Base-by-base conservation (phyloP, 2,888 invertebrate species). In the Rosalia funebris region DNA sequence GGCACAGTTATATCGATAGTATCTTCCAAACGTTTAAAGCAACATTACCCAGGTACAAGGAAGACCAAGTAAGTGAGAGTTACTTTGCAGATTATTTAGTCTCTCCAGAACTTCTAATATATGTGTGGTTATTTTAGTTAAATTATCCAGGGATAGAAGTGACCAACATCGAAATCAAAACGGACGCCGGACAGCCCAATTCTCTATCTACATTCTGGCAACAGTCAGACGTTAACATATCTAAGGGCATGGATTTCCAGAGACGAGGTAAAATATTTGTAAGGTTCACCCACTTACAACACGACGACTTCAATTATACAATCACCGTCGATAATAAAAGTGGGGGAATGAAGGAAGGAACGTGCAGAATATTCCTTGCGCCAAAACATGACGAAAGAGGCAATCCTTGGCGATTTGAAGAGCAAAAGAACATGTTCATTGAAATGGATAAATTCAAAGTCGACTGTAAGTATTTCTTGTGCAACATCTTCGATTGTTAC, bases 221-320 rank as follows among this genome's bases (percentile, higher is more conserved):
- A 83, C 88, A 90, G 80, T 90, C 90, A 57, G 89, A 90, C 46
- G 84, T 93, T 66, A 90, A 94, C 74, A 78, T 95, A 32, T 87
- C 89, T 0, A 85, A 92, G 0, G 95, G 95, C 0, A 84, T 95
- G 76, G 93, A 94, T 82, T 94, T 94, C 81, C 85, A 88, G 5
- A 92, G 92, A 0, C 84, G 91, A 0, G 93, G 93, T 44, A 80
- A 87, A 39, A 87, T 93, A 34, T 86, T 89, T 44, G 91, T 89
- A 0, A 83, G 89, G 16, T 89, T 91, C 78, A 91, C 89, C 0
- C 93, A 93, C 80, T 83, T 93, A 61, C 91, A 93, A 80, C 89
- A 93, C 75, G 83, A 86, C 10, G 85, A 86, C 0, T 93, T 88
- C 83, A 82, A 82, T 31, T 92, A 91, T 74, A 85, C 82, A 41